Evolutionary conservation across 2,113 vertebrate genomes (phyloP).

Genomic region (Hipposideros armiger): DNA sequence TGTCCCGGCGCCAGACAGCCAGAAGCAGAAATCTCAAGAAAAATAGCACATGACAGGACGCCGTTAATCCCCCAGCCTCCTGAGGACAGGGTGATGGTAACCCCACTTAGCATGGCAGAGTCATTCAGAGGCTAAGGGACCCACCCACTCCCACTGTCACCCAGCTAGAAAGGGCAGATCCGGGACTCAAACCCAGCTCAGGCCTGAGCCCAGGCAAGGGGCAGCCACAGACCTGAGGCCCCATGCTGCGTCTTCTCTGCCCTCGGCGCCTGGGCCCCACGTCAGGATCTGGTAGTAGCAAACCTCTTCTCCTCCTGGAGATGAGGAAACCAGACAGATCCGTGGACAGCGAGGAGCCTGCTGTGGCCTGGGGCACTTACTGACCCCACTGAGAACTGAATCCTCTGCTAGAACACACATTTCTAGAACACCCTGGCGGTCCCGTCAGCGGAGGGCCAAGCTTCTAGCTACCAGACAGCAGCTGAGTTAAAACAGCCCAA

Average conservation of each 20-base stretch:
- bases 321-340: background rate
- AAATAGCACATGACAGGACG: no score
- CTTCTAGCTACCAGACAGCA: rapidly evolving
- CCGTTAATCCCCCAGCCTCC: no score
- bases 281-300: rapidly evolving
- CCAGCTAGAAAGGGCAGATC: rapidly evolving
- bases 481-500: rapidly evolving
- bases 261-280: rapidly evolving
- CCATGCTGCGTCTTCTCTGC: no score
- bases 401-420: rapidly evolving
- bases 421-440: rapidly evolving
- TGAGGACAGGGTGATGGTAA: no score
- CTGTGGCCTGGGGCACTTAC: rapidly evolving
- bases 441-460: rapidly evolving
- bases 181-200: rapidly evolving
- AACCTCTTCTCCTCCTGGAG: background rate
- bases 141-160: rapidly evolving
- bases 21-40: no score
- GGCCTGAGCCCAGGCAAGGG: background rate
- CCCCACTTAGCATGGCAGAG: no score
- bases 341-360: rapidly evolving
- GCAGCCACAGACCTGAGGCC: background rate
- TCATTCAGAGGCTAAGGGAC: no score
- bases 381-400: rapidly evolving
- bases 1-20: no score